A percentile compares a stretch with the other conserved stretches of the same genome.
Conservation (phyloP, 2,888 invertebrate genomes). For the Coelopa pilipes region DNA sequence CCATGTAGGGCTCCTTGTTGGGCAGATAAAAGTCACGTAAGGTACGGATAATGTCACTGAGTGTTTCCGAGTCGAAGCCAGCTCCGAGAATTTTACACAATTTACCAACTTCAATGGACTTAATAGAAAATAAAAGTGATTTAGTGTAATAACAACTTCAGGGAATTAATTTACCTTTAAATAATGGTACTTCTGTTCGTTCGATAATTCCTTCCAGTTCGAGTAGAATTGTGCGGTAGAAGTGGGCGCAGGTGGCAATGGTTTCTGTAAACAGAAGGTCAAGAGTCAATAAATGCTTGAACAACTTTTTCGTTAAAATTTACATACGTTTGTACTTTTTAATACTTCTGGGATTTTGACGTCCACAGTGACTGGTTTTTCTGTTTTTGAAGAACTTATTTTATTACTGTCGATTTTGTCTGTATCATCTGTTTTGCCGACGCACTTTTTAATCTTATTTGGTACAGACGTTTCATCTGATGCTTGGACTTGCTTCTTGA, state of each 20-base stretch:
- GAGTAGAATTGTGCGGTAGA: slow-evolving; percentile 63
- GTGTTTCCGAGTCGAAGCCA: slow-evolving; percentile 61
- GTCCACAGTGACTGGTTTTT: not conserved
- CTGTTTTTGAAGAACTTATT: not conserved
- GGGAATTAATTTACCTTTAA: slow-evolving; percentile 52
- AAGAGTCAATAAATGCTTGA: not conserved
- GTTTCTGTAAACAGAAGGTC: slow-evolving; percentile 44
- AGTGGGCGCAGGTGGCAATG: slow-evolving; percentile 56
- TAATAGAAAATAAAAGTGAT: not conserved
- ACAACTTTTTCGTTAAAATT: not conserved
- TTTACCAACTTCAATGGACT: slow-evolving; percentile 56
- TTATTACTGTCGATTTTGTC: slow-evolving; percentile 20
- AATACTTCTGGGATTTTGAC: not conserved
- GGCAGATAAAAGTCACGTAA: slow-evolving; percentile 58
- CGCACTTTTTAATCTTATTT: slow-evolving; percentile 6
- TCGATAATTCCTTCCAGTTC: slow-evolving; percentile 62
- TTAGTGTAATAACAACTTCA: not conserved
- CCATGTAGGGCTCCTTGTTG: slow-evolving; percentile 53
- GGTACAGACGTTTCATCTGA: not conserved
- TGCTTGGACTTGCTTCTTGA: slow-evolving; percentile 48
- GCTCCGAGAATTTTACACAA: slow-evolving; percentile 64
- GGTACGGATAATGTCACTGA: slow-evolving; percentile 56
- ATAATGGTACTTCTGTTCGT: slow-evolving; percentile 60
- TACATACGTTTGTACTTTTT: not conserved
- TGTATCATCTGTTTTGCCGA: not conserved